Base-by-base conservation (phyloP, 2,888 invertebrate genomes). In the Apotomis turbidana region DNA sequence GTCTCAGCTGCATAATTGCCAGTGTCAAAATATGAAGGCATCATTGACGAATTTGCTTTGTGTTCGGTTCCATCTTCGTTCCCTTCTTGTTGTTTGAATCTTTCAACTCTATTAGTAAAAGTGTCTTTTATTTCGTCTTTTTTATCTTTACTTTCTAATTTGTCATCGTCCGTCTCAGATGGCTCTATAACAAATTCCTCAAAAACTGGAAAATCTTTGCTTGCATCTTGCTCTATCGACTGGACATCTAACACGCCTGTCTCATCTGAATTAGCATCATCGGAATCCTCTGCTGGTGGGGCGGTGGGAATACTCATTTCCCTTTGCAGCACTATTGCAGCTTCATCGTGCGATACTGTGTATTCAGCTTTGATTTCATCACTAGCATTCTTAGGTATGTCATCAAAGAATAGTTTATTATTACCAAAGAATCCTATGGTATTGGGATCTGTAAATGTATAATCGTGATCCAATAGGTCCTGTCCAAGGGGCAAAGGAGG, bases 11-110 rank as follows among this genome's bases (percentile, higher is more conserved):
- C 93, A 75, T 89, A 93, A 71, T 93, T 93, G 1, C 93, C 93
- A 0, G 93, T 93, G 69, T 93, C 93, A 49, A 93, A 93, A 76
- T 93, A 93, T 0, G 93, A 93, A 5, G 90, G 87, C 77, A 92
- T 88, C 5, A 85, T 83, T 15, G 88, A 78, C 12, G 81, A 58
- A 36, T 79, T 76, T 46, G 79, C 78, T 67, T 77, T 78, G 5
- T 76, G 75, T 52, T 80, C 77, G 12, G 36, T 74, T 1, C 74
- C 73, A 12, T 79, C 77, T 1, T 81, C 81, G 41, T 74, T 70
- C 3, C 74, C 78, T 69, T 84, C 84, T 74, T 86, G 81, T 64
- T 87, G 84, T 62, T 91, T 89, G 76, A 85, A 92, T 75, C 84
- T 88, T 70, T 91, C 92, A 3, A 93, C 85, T 78, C 93, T 85